Evolutionary conservation across 2,113 vertebrate genomes (phyloP).

Genomic region (Eclectus roratus): DNA sequence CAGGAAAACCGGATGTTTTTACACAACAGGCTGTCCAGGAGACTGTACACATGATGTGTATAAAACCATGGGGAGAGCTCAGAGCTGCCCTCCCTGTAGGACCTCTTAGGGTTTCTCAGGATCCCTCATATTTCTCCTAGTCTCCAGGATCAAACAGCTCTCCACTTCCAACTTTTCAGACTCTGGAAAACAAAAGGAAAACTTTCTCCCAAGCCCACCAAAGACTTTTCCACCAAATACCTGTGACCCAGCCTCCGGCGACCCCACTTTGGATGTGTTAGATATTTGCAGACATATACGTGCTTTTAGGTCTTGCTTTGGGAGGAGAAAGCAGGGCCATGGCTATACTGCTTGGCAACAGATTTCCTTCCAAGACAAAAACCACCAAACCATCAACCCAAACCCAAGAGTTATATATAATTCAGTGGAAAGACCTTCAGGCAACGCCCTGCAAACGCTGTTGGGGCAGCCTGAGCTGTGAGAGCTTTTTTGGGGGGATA

Average conservation of each 20-base stretch:
- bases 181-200: neutral
- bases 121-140: neutral
- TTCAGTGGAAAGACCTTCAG: neutral
- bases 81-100: neutral
- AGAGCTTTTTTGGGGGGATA: neutral
- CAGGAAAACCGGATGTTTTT: neutral
- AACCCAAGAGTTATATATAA: neutral
- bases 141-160: neutral
- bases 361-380: neutral
- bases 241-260: neutral
- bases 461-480: neutral
- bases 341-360: slow-evolving; percentile 32
- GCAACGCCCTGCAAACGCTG: neutral
- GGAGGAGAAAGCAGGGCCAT: neutral
- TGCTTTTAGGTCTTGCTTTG: neutral
- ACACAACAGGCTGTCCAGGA: rapidly evolving
- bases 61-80: neutral
- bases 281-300: neutral
- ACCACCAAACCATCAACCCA: neutral
- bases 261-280: neutral
- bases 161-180: neutral
- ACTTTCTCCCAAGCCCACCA: neutral
- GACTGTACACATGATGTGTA: rapidly evolving
- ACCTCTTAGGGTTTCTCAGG: neutral
- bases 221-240: neutral